Evolutionary conservation across 2,113 vertebrate species (phyloP).

Genomic region (Polypterus bichir): DNA sequence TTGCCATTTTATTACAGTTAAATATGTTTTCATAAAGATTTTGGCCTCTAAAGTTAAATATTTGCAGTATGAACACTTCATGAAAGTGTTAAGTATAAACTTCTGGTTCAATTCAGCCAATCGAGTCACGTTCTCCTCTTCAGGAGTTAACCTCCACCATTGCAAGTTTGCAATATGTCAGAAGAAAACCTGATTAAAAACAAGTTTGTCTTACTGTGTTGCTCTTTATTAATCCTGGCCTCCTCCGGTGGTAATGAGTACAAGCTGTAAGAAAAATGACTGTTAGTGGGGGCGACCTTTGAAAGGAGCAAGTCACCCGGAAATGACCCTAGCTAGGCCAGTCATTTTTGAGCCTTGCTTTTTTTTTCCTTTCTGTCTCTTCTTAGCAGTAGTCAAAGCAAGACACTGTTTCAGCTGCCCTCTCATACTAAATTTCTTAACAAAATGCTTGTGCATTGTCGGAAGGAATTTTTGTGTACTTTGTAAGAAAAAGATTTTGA

Average conservation of each 20-base stretch:
- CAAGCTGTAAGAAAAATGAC: conserved; percentile 49
- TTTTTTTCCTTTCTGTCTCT: conserved; percentile 5
- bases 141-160: neutral
- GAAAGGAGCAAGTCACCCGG: conserved; percentile 56
- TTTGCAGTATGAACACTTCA: no score
- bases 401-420: conserved; percentile 32
- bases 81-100: no score
- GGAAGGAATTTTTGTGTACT: conserved; percentile 49
- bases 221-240: conserved; percentile 55
- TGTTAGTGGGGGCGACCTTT: conserved; percentile 47
- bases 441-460: conserved; percentile 52
- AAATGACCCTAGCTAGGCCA: conserved; percentile 43
- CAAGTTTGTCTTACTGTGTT: conserved; percentile 50
- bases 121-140: neutral
- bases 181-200: conserved; percentile 32
- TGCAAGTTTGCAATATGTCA: conserved; percentile 1
- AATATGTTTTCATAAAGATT: neutral
- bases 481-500: conserved; percentile 62
- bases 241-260: conserved; percentile 52
- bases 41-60: no score
- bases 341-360: conserved; percentile 27
- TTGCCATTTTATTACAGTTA: neutral
- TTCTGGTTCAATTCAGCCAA: no score
- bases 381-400: conserved; percentile 27
- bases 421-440: conserved; percentile 40